Evolutionary conservation across 2,113 vertebrate genomes (phyloP).

Genomic region (Neopipo cinnamomea): DNA sequence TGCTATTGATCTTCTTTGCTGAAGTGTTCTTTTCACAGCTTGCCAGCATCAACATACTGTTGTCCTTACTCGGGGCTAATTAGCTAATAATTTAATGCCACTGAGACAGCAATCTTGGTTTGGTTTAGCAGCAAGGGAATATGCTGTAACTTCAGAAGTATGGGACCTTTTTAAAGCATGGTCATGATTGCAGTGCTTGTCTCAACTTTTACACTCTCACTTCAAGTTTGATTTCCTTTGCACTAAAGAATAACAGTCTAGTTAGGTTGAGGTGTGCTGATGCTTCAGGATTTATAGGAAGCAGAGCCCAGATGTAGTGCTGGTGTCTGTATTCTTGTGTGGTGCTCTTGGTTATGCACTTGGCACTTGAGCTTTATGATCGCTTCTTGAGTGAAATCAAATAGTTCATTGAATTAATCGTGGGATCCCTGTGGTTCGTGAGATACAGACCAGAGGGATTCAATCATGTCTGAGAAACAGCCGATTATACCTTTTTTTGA

Average conservation of each 20-base stretch:
- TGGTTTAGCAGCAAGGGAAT: constrained; percentile 16
- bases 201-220: neutral
- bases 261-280: neutral
- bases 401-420: neutral
- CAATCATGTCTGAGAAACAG: neutral
- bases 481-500: neutral
- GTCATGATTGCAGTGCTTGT: neutral
- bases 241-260: neutral
- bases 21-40: constrained; percentile 71
- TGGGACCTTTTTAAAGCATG: neutral
- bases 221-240: neutral
- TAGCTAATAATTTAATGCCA: constrained; percentile 73
- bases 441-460: neutral
- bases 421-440: neutral
- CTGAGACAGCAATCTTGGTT: constrained; percentile 33
- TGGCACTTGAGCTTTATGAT: neutral
- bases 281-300: neutral
- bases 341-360: neutral
- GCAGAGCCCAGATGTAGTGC: neutral
- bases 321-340: neutral
- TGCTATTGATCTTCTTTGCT: constrained; percentile 63
- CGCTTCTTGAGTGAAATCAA: neutral
- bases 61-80: constrained; percentile 67
- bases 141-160: neutral
- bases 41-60: constrained; percentile 62